Conservation (phyloP, 2,888 invertebrate genomes). For the Halictus quadricinctus region DNA sequence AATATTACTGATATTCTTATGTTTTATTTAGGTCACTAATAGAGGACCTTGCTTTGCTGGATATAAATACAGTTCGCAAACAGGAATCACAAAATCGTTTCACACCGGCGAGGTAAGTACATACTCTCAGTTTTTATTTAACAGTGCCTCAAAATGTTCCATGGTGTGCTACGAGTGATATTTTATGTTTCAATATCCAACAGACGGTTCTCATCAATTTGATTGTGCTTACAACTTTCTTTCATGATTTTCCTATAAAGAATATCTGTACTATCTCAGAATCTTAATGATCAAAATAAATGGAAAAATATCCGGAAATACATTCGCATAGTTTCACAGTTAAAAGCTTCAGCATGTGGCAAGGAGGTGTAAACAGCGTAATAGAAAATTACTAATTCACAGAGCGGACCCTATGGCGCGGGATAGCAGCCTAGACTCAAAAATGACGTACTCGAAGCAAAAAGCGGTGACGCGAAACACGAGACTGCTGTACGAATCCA, state of each 20-base stretch:
- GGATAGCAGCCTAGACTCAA: constrained; percentile 76
- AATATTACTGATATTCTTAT: constrained; percentile 21
- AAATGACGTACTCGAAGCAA: constrained; percentile 78
- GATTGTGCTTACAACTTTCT: too few relatives aligned
- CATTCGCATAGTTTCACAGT: too few relatives aligned
- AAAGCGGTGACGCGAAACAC: constrained; percentile 77
- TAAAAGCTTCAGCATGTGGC: neutral
- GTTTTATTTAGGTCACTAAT: constrained; percentile 45
- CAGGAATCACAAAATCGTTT: constrained; percentile 69
- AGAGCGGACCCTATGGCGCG: constrained; percentile 78
- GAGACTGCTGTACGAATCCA: constrained; percentile 80
- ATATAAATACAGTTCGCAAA: constrained; percentile 62
- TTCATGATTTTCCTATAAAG: too few relatives aligned
- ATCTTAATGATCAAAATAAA: neutral
- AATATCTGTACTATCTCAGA: neutral
- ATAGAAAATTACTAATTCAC: constrained; percentile 8
- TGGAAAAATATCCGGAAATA: neutral
- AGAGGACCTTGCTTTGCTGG: constrained; percentile 60
- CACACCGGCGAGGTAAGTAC: constrained; percentile 53
- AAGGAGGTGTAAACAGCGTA: neutral
- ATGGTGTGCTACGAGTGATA: too few relatives aligned
- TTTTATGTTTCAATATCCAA: too few relatives aligned
- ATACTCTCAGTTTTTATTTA: neutral
- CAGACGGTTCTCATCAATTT: too few relatives aligned
- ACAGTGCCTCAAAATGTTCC: too few relatives aligned